These are phyloP conservation scores for Serripes groenlandicus DNA, from an alignment of 2,888 invertebrate species.

Conservation along the genomic window DNA sequence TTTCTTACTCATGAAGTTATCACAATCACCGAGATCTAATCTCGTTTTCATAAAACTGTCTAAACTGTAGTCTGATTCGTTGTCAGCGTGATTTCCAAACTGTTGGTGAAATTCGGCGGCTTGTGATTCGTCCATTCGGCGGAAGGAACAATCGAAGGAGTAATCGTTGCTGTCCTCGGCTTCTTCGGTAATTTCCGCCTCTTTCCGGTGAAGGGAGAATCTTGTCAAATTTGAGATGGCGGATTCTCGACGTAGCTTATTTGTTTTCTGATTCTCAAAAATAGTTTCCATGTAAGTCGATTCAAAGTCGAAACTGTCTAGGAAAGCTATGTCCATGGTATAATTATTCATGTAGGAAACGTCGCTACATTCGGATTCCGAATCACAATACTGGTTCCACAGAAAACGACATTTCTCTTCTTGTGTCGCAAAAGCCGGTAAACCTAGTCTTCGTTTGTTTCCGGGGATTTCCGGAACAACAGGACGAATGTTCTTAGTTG, in stretches of 20 bases:
- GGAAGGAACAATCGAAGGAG: conserved; percentile 50
- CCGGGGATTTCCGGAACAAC: not conserved
- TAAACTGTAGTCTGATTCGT: not conserved
- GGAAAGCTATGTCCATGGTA: conserved; percentile 41
- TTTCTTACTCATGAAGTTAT: not conserved
- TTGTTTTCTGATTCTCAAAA: conserved; percentile 2
- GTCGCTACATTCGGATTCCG: conserved; percentile 47
- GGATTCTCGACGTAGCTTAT: conserved; percentile 29
- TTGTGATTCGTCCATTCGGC: conserved; percentile 25
- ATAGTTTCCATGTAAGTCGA: not conserved
- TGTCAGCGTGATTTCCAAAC: not conserved
- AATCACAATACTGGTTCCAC: conserved; percentile 55
- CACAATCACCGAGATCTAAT: not conserved
- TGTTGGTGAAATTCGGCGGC: conserved; percentile 4
- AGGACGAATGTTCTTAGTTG: not conserved
- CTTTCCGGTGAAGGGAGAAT: conserved; percentile 15
- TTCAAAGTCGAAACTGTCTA: conserved; percentile 16
- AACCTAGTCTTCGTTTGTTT: conserved; percentile 21
- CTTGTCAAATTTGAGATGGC: conserved; percentile 28
- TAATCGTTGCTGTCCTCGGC: conserved; percentile 33
- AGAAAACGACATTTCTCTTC: conserved; percentile 44
- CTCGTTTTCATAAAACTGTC: conserved; percentile 31
- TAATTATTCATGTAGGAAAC: conserved; percentile 11
- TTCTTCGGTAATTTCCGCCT: conserved; percentile 10
- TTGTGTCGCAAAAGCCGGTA: conserved; percentile 35